Conservation (phyloP, 64 coral and sea anemone genomes). For the Porites lutea region DNA sequence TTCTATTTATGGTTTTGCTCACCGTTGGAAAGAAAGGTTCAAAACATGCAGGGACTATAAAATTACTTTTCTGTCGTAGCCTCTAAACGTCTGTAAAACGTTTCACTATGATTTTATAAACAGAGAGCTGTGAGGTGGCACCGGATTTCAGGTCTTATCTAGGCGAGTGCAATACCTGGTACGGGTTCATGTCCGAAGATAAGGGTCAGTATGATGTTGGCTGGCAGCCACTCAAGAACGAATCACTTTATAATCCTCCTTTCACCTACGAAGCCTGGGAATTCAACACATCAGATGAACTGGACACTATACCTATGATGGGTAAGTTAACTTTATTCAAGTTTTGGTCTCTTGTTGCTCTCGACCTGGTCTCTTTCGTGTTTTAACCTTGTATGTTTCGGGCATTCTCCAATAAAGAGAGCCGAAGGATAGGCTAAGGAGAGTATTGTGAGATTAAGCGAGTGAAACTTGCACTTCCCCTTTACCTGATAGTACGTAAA, state of each 20-base stretch:
- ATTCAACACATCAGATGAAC: constrained; percentile 56
- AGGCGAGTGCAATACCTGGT: constrained; percentile 71
- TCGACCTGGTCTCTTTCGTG: too few relatives aligned
- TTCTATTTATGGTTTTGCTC: too few relatives aligned
- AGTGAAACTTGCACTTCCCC: too few relatives aligned
- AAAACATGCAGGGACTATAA: too few relatives aligned
- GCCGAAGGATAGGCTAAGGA: too few relatives aligned
- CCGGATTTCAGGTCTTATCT: constrained; percentile 54
- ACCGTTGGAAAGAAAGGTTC: too few relatives aligned
- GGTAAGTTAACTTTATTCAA: constrained; percentile 38
- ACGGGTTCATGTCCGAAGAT: constrained; percentile 87
- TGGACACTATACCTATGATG: constrained; percentile 85
- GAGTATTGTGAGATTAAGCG: too few relatives aligned
- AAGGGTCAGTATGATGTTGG: constrained; percentile 81
- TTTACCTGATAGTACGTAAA: too few relatives aligned
- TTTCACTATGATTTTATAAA: background rate
- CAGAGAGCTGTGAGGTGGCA: constrained; percentile 75
- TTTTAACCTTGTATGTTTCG: too few relatives aligned
- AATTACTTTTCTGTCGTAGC: too few relatives aligned
- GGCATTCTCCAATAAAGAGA: too few relatives aligned
- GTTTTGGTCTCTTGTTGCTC: background rate
- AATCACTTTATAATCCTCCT: constrained; percentile 81
- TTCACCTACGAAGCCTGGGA: constrained; percentile 90
- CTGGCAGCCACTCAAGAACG: constrained; percentile 91
- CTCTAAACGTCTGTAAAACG: background rate